Evolutionary conservation across 2,113 vertebrate species (phyloP).

Genomic region (Lampris megalopsis): DNA sequence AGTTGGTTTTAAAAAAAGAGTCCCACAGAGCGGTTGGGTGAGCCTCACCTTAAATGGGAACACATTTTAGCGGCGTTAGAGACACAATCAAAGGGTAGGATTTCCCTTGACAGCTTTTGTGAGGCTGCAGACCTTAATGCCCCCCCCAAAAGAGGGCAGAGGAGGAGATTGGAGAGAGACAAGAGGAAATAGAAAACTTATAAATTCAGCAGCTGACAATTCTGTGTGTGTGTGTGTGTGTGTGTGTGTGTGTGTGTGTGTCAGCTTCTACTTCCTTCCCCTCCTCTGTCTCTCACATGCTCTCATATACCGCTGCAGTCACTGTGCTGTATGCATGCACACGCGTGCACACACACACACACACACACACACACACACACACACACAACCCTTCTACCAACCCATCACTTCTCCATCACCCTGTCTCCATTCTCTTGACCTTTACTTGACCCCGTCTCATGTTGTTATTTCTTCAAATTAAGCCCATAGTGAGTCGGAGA

Average conservation of each 20-base stretch:
- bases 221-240: no score
- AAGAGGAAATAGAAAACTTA: slow-evolving; percentile 14
- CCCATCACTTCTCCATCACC: neutral
- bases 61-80: slow-evolving; percentile 64
- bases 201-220: neutral
- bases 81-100: slow-evolving; percentile 61
- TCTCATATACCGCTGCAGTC: neutral
- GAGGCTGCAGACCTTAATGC: slow-evolving; percentile 40
- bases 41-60: slow-evolving; percentile 83
- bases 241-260: no score
- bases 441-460: slow-evolving; percentile 68
- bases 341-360: slow-evolving; percentile 3
- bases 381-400: slow-evolving; percentile 18
- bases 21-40: slow-evolving; percentile 72
- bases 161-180: slow-evolving; percentile 17
- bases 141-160: slow-evolving; percentile 21
- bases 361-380: neutral
- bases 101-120: slow-evolving; percentile 73
- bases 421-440: slow-evolving; percentile 49
- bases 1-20: slow-evolving; percentile 77
- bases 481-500: slow-evolving; percentile 63
- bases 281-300: neutral
- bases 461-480: slow-evolving; percentile 81
- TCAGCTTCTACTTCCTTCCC: neutral
- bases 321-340: neutral